phyloP scores from a whole-genome alignment of 1,140 invertebrate genomes.

The Matsumurasca onukii region DNA sequence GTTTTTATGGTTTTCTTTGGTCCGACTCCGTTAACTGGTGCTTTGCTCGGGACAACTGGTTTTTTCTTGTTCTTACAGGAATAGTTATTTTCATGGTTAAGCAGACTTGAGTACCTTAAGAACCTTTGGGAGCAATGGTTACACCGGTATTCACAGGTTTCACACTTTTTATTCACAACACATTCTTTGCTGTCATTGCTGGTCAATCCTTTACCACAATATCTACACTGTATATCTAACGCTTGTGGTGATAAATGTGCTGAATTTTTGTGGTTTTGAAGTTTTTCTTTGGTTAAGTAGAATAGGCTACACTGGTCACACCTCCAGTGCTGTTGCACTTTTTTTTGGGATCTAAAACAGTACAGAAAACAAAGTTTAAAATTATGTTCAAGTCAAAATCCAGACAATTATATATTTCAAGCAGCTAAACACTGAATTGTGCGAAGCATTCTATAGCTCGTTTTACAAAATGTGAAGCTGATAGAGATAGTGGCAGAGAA shows the following conservation, averaged over 20 bases:
- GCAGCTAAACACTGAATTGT: too few species aligned
- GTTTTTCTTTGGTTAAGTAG: background rate
- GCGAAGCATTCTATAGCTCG: too few species aligned
- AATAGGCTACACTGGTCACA: slow-evolving; percentile 9
- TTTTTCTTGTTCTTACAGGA: background rate
- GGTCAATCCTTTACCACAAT: background rate
- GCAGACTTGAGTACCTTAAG: background rate
- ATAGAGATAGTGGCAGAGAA: too few species aligned
- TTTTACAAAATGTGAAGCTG: too few species aligned
- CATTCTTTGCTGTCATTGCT: background rate
- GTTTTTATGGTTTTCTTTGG: background rate
- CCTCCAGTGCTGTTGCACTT: too few species aligned
- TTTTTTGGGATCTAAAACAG: too few species aligned
- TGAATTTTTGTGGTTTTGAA: background rate
- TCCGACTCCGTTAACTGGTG: background rate
- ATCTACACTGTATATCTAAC: background rate
- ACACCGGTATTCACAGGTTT: slow-evolving; percentile 9
- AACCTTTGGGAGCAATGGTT: background rate
- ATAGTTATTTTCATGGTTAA: slow-evolving; percentile 4
- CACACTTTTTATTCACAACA: background rate
- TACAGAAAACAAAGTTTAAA: too few species aligned
- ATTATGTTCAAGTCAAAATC: too few species aligned
- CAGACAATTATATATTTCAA: too few species aligned
- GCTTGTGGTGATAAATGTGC: background rate
- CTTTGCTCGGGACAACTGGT: background rate